Evolutionary conservation across 1,140 invertebrate genomes (phyloP), one percentile per base, ranked within the genome.

Genomic region (Hestina assimilis): DNA sequence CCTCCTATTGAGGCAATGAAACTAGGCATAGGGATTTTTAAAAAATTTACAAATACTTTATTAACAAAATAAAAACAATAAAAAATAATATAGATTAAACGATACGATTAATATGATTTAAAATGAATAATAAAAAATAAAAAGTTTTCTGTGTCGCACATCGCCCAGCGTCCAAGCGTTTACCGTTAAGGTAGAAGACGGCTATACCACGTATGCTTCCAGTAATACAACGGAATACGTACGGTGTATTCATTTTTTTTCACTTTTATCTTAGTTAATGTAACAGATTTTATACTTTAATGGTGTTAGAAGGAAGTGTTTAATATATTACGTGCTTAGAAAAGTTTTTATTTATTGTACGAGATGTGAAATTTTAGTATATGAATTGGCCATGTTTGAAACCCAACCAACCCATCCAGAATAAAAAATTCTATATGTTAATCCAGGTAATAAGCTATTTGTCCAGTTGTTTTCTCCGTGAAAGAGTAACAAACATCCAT

Each of bases 161-260:
- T 35, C 54, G 45, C 28, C 42, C 52, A 40, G 38, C 42, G 52
- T 56, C 54, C 54, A 57, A 43, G 43, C 17, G 38, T 46, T n/a
- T 57, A 57, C 54, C 54, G 54, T 57, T 57, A 52, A 52, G 2
- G 38, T 51, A 7, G 31, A 17, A 33, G 57, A 45, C 42, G 46
- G 31, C 29, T 5, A 33, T 11, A n/a, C n/a, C 31, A 59, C 43
- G 23, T 55, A 45, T 38, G 40, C 43, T 41, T 56, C 53, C 53
- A 56, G 53, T 40, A 56, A 56, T 56, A 56, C 53, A 56, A 56
- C 53, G 53, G 53, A 47, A 29, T 33, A 35, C 33, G 53, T 56
- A 56, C 53, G 53, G 53, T 56, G 40, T 33, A 56, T 48, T n/a
- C n/a, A n/a, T n/a, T n/a, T n/a, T 47, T 56, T 56, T 56, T 56